Conservation (phyloP, 2,113 vertebrate species). For the Cranoglanis bouderius region DNA sequence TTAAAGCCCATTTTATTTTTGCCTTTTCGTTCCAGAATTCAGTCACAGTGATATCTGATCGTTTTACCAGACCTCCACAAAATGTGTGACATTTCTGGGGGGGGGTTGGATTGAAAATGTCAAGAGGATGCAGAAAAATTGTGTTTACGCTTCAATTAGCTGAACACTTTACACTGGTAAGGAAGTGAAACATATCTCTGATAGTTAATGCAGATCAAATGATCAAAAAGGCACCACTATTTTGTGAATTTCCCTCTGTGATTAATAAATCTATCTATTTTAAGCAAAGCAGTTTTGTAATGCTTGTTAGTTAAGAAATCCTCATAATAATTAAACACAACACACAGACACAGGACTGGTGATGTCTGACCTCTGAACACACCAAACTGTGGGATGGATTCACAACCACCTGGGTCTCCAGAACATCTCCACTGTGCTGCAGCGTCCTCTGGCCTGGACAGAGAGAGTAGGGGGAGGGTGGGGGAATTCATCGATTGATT, state of each 20-base stretch:
- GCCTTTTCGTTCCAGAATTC: not conserved
- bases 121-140: not conserved
- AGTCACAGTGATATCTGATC: not conserved
- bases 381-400: slow-evolving; percentile 84
- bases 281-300: not conserved
- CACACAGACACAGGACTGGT: not conserved
- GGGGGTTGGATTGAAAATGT: not conserved
- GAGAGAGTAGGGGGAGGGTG: not conserved
- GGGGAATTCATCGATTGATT: not conserved
- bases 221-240: not conserved
- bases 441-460: slow-evolving; percentile 85
- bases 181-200: not conserved
- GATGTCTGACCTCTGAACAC: slow-evolving; percentile 82
- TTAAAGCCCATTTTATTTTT: not conserved
- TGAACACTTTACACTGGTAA: not conserved
- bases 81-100: not conserved
- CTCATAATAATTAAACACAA: not conserved
- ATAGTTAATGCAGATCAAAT: not conserved
- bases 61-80: not conserved
- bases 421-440: slow-evolving; percentile 81
- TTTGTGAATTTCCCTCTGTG: not conserved
- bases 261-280: not conserved
- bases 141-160: not conserved
- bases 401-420: slow-evolving; percentile 87
- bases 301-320: not conserved